These are phyloP conservation scores for Brachionus asplanchnoidis DNA, from an alignment of 1,140 invertebrate species.

Conservation along the genomic window DNA sequence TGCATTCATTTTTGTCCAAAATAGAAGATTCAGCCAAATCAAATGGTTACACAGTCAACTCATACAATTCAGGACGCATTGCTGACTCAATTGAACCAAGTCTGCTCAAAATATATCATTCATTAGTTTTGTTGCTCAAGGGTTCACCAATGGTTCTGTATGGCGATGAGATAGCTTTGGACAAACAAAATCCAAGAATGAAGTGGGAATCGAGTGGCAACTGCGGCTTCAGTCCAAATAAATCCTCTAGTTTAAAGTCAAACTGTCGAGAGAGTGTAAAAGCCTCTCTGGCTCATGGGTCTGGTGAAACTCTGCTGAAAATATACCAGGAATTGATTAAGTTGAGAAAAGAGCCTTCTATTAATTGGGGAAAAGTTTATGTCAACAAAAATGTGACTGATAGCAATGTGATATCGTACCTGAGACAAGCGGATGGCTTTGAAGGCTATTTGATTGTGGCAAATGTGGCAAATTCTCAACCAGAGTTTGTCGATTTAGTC, in stretches of 20 bases:
- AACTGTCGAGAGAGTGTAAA: neutral
- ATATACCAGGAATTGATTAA: neutral
- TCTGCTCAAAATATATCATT: neutral
- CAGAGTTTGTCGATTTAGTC: neutral
- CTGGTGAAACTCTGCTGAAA: neutral
- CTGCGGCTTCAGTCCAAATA: constrained; percentile 7
- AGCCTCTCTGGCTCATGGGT: neutral
- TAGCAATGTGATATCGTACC: neutral
- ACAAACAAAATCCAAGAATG: neutral
- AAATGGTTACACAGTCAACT: neutral
- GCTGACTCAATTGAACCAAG: neutral
- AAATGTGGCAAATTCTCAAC: neutral
- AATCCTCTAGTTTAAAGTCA: neutral
- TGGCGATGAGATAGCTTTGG: constrained; percentile 19
- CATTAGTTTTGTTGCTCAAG: neutral
- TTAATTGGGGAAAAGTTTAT: constrained; percentile 16
- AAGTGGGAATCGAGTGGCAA: neutral
- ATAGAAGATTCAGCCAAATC: neutral
- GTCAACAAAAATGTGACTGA: neutral
- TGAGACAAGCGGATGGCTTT: constrained; percentile 33
- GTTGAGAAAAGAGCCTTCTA: constrained; percentile 13
- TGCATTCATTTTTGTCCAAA: neutral
- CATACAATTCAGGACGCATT: neutral
- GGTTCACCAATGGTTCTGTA: constrained; percentile 33
- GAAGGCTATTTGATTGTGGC: neutral